A percentile compares a stretch with the other conserved stretches of the same genome.
phyloP scores from a whole-genome alignment of 2,888 invertebrate genomes.

The Lasioglossum figueresi region DNA sequence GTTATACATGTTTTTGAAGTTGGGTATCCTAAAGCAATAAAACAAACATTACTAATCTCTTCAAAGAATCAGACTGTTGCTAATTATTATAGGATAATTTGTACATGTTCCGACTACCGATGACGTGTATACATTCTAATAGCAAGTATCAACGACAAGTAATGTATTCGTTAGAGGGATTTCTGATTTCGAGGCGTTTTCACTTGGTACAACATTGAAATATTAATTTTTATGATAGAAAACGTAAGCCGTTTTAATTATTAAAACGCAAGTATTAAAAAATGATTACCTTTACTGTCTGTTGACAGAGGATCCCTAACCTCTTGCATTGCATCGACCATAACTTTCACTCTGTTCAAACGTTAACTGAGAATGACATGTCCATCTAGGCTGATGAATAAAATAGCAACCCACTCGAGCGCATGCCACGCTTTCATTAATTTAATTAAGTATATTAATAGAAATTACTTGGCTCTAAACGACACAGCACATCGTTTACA shows the following conservation, averaged over 20 bases:
- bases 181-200: neutral
- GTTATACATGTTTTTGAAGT: constrained; percentile 72
- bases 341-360: constrained; percentile 57
- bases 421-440: constrained; percentile 49
- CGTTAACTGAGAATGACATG: constrained; percentile 61
- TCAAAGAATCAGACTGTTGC: neutral
- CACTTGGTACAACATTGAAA: neutral
- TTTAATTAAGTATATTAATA: constrained; percentile 62
- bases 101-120: constrained; percentile 27
- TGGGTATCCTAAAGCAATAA: constrained; percentile 47
- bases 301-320: constrained; percentile 65
- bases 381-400: constrained; percentile 50
- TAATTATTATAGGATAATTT: constrained; percentile 25
- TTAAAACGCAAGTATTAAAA: neutral
- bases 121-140: constrained; percentile 54
- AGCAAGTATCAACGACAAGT: constrained; percentile 27
- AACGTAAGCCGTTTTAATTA: neutral
- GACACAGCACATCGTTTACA: constrained; percentile 34
- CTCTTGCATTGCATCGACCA: constrained; percentile 70
- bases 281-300: constrained; percentile 71
- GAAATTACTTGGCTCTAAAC: constrained; percentile 49
- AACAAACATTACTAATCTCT: neutral
- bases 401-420: constrained; percentile 46
- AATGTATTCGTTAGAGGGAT: neutral
- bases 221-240: neutral